Evolutionary conservation across 2,888 invertebrate species (phyloP), one percentile per base, ranked within the genome.

Genomic region (Andrena bicolor): DNA sequence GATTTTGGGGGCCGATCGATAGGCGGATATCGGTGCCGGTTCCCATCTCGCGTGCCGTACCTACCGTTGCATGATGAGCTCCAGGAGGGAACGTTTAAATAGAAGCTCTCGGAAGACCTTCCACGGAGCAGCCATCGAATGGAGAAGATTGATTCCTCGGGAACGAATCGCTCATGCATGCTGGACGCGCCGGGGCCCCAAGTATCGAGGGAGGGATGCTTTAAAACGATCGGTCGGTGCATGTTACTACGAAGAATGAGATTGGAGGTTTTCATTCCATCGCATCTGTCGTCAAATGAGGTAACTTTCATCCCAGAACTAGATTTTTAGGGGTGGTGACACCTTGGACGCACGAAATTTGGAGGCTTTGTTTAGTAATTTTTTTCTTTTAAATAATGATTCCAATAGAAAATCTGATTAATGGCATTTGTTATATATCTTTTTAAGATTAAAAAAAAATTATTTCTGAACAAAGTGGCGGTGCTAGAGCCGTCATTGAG

Each of bases 1-100:
- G 73, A 82, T 82, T 83, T 81, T 76, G 58, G 73, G 73, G 51
- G 56, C 16, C 69, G 68, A 77, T 77, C 74, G 82, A 76, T 82
- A 72, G 20, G 51, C 69, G 35, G 64, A 79, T 69, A 80, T 23
- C 71, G 16, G 7, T 23, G 49, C 71, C 51, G 49, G 7, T 69
- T 61, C 60, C 64, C 53, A 35, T 70, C 28, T 65, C 65, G 23
- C 53, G 26, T 53, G 8, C 51, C 51, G 53, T 30, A 41, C 41
- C 58, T 41, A 58, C 49, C 68, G 65, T 71, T 41, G 80, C 73
- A 51, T 80, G 80, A 80, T 65, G 63, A 73, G 32, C 30, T 32
- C 70, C 7, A 0, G 72, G 49, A 49, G 71, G 65, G 60, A 48
- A 60, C 70, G 80, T 48, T 80, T 78, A 78, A 80, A 70, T 64